A percentile compares a stretch with the other conserved stretches of the same genome.
Evolutionary conservation across 2,888 invertebrate species (phyloP).

Genomic region (Cabera pusaria): DNA sequence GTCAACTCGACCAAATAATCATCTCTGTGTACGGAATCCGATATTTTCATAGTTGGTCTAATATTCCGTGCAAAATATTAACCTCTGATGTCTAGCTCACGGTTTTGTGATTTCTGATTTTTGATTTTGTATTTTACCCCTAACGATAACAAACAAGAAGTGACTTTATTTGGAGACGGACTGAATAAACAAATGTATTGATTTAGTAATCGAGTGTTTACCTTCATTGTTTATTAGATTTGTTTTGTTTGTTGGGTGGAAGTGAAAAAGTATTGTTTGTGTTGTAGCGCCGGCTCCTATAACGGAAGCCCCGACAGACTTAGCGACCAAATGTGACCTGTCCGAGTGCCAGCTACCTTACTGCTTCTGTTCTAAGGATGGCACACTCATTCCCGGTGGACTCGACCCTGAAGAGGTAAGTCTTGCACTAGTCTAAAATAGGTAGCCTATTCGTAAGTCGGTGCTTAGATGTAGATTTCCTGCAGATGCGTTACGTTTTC

Average conservation of each 20-base stretch:
- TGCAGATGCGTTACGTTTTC: too few species aligned
- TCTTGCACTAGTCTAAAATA: neutral
- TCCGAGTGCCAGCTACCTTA: conserved; percentile 91
- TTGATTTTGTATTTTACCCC: conserved; percentile 18
- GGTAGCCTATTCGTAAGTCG: too few species aligned
- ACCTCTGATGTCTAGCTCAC: conserved; percentile 3
- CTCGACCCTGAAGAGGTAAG: conserved; percentile 91
- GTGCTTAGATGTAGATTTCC: too few species aligned
- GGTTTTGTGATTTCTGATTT: conserved; percentile 7
- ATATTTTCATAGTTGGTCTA: conserved; percentile 11
- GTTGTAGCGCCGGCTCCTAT: conserved; percentile 89
- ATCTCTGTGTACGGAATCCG: conserved; percentile 11
- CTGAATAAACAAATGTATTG: conserved; percentile 28
- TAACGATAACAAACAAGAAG: conserved; percentile 25
- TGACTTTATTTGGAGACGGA: conserved; percentile 22
- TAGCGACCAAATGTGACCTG: conserved; percentile 91
- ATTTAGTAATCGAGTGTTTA: conserved; percentile 24
- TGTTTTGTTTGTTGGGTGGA: conserved; percentile 17
- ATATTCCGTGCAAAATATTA: conserved; percentile 3
- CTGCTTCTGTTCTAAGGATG: conserved; percentile 96
- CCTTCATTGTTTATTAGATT: conserved; percentile 18
- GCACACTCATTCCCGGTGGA: conserved; percentile 93
- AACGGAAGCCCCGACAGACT: conserved; percentile 91
- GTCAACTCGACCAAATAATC: conserved; percentile 31
- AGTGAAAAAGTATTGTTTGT: conserved; percentile 5